Evolutionary conservation across 2,113 vertebrate species (phyloP).

Genomic region (Ellobius talpinus): DNA sequence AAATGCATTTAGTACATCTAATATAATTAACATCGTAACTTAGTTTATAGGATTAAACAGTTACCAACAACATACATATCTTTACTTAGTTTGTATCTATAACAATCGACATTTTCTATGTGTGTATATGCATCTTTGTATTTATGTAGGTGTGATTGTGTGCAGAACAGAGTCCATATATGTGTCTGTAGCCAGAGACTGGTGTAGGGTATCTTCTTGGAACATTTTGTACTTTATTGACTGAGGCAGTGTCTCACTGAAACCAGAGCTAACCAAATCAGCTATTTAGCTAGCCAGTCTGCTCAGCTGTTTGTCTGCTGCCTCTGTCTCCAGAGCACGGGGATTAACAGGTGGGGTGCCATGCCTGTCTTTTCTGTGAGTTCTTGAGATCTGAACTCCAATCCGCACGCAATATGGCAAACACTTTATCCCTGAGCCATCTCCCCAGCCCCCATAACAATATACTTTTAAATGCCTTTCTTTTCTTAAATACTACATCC

Average conservation of each 20-base stretch:
- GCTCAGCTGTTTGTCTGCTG: background rate
- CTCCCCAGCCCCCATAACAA: background rate
- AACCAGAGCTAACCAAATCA: background rate
- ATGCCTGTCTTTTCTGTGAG: no score
- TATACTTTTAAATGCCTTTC: background rate
- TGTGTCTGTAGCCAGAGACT: no score
- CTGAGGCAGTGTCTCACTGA: background rate
- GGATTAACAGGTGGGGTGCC: background rate
- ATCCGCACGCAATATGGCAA: accelerated
- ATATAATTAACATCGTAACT: background rate
- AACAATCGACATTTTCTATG: background rate
- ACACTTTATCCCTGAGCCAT: background rate
- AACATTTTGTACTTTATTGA: background rate
- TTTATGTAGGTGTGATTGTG: background rate
- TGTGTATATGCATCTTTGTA: no score
- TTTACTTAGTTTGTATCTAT: background rate
- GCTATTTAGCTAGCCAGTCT: background rate
- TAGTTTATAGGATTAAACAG: background rate
- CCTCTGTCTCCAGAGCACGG: background rate
- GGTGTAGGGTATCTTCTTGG: background rate
- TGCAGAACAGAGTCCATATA: background rate
- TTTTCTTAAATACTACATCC: background rate
- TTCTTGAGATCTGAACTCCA: background rate
- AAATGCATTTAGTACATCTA: background rate
- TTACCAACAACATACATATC: background rate